These are phyloP conservation scores for Picathartes gymnocephalus DNA, from an alignment of 2,113 vertebrate genomes.

Conservation along the genomic window DNA sequence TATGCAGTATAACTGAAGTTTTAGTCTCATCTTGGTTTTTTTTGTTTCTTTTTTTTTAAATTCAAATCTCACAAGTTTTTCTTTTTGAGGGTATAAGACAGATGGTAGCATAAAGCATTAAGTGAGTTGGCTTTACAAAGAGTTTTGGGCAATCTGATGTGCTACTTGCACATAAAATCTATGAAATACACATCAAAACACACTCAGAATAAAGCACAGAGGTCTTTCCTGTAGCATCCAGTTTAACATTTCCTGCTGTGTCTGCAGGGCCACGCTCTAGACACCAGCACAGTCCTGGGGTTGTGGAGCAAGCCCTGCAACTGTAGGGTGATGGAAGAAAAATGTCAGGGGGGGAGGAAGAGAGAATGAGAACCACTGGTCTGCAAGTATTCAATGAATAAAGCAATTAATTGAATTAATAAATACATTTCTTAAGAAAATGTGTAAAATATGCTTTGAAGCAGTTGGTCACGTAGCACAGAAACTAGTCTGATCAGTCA, in stretches of 20 bases:
- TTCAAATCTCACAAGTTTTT: constrained; percentile 24
- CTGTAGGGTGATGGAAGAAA: not conserved
- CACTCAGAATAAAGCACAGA: not conserved
- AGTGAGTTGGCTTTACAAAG: constrained; percentile 37
- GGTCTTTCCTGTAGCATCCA: not conserved
- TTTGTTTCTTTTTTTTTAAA: not conserved
- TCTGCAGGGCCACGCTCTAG: fast-evolving
- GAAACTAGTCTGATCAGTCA: not conserved
- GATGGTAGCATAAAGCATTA: constrained; percentile 50
- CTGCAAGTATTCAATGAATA: not conserved
- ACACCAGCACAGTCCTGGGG: not conserved
- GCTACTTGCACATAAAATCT: not conserved
- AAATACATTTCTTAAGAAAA: not conserved
- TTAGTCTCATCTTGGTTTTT: not conserved
- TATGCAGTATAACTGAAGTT: constrained; percentile 26
- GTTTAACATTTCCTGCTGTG: not conserved
- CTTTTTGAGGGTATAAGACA: constrained; percentile 24
- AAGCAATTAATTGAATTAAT: not conserved
- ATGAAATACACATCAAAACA: not conserved
- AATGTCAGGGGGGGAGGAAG: not conserved
- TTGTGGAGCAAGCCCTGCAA: not conserved
- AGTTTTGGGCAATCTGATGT: constrained; percentile 23
- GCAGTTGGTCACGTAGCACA: not conserved
- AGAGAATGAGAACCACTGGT: not conserved
- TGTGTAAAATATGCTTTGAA: not conserved